Percentiles rank a stretch among this genome's conserved stretches.
Evolutionary conservation across 2,888 invertebrate genomes (phyloP).

Genomic region (Drosophila fulvimacula): DNA sequence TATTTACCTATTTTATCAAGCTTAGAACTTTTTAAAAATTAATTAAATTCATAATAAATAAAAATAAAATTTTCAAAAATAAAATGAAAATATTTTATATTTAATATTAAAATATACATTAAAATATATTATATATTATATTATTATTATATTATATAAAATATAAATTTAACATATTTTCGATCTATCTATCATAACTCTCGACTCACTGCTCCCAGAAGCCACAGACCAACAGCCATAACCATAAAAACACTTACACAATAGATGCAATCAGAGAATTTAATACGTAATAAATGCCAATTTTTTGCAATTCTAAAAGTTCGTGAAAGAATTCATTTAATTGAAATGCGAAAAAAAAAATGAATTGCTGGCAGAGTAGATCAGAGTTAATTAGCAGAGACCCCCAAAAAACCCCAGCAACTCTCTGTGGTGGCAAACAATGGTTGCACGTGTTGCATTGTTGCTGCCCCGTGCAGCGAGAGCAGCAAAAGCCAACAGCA

Average conservation of each 20-base stretch:
- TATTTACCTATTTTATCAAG: too few relatives aligned
- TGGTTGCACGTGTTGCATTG: slow-evolving; percentile 31
- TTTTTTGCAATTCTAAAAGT: not conserved
- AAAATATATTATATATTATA: too few relatives aligned
- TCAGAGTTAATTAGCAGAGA: slow-evolving; percentile 19
- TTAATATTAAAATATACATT: too few relatives aligned
- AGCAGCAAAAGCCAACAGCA: slow-evolving; percentile 18
- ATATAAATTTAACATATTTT: too few relatives aligned
- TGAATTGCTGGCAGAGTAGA: slow-evolving; percentile 1
- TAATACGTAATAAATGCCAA: slow-evolving; percentile 1
- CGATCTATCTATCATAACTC: not conserved
- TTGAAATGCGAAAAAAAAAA: not conserved
- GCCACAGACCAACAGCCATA: not conserved
- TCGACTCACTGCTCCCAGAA: too few relatives aligned
- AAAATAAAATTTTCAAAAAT: too few relatives aligned
- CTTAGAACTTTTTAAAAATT: too few relatives aligned
- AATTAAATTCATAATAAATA: too few relatives aligned
- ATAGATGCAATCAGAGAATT: not conserved
- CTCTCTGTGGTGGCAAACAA: slow-evolving; percentile 8
- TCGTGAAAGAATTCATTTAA: slow-evolving; percentile 17
- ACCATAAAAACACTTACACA: not conserved
- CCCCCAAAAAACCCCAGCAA: slow-evolving; percentile 1
- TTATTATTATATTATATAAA: too few relatives aligned
- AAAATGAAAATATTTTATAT: too few relatives aligned
- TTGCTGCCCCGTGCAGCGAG: slow-evolving; percentile 9